phyloP scores from a whole-genome alignment of 2,797 vertebrate genomes.

The Acomys russatus region DNA sequence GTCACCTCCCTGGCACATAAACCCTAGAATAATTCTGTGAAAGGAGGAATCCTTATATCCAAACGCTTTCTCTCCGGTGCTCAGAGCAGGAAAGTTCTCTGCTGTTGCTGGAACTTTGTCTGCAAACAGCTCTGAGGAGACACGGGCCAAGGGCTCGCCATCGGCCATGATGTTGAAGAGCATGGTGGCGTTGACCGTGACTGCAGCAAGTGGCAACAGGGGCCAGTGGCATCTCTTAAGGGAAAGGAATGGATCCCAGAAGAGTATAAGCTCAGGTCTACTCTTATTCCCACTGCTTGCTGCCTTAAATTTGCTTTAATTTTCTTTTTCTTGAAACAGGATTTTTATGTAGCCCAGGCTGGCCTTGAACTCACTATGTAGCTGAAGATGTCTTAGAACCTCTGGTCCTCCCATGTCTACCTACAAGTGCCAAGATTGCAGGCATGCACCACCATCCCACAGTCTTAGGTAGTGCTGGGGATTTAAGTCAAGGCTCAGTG shows the following conservation, averaged over 20 bases:
- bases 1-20: too few species aligned
- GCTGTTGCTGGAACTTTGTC: too few species aligned
- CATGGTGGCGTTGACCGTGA: too few species aligned
- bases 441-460: neutral
- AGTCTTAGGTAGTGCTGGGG: neutral
- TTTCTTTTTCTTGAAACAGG: neutral
- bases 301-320: neutral
- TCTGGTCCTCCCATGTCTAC: neutral
- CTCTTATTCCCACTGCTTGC: neutral
- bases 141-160: too few species aligned
- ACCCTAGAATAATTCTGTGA: too few species aligned
- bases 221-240: neutral
- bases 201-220: too few species aligned
- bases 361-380: neutral
- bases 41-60: too few species aligned
- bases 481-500: neutral
- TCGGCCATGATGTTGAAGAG: too few species aligned
- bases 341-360: neutral
- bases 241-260: slow-evolving; percentile 1
- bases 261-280: neutral
- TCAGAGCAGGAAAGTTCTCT: too few species aligned
- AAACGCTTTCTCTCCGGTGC: too few species aligned
- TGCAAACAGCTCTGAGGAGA: too few species aligned
- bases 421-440: neutral
- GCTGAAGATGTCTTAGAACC: neutral